Evolutionary conservation across 2,797 vertebrate species (phyloP), one percentile per base, ranked within the genome.

Genomic region (Anableps anableps): DNA sequence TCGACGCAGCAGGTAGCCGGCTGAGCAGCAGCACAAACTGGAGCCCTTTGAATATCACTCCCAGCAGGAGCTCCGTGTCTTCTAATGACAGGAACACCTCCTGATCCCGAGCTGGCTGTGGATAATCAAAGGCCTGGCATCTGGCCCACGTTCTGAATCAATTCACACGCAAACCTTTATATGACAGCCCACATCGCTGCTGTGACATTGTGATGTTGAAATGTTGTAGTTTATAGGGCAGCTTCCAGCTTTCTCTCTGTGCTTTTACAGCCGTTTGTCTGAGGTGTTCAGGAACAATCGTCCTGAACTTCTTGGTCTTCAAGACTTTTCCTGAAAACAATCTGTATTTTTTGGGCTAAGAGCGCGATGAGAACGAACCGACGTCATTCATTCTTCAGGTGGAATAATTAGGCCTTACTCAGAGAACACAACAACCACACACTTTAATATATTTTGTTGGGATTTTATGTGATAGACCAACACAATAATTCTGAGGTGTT

Each of bases 1-100:
- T 87, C 73, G 86, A 79, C 86, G 34, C 93, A 90, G 93, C 90
- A 89, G 91, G 93, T 77, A 82, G 86, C 84, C 86, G 87, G 77
- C 80, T 80, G 79, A 88, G 79, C 88, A 87, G 87, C 86, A 76
- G 84, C 78, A 29, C 55, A 17, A 29, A 80, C 87, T 80, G 86
- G 7, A 72, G 80, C 80, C 60, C 90, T 94, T 89, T 95, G 89
- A 76, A 92, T 90, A 88, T 86, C 64, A 11, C 79, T 84, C 90
- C 83, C 90, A 91, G 91, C 83, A 78, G 85, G 92, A 82, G 84
- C 82, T 78, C 75, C 85, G 26, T 87, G 93, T 88, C 82, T 77
- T 72, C 80, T 91, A 88, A 91, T 88, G 88, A 86, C 87, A 86
- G 82, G 76, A 84, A 81, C 92, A 78, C 83, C 89, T 94, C 87